A percentile compares a stretch with the other conserved stretches of the same genome.
Conservation (phyloP, 2,888 invertebrate species). For the Clistopyga incitator region DNA sequence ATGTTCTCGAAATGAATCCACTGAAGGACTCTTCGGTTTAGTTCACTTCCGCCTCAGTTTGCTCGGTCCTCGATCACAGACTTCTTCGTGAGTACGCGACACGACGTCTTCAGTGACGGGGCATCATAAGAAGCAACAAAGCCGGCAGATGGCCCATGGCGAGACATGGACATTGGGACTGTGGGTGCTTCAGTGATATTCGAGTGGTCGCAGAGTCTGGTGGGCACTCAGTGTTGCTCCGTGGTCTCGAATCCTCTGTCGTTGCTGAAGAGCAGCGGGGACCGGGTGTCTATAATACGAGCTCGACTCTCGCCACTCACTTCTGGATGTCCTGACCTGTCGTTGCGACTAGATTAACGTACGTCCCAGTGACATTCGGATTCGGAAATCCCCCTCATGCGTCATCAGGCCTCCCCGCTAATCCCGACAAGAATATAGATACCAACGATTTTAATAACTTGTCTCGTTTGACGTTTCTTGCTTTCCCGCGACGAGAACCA, state of each 20-base stretch:
- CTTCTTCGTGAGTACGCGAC: background rate
- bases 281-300: background rate
- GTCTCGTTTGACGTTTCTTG: constrained; percentile 42
- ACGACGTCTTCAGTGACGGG: background rate
- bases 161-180: constrained; percentile 20
- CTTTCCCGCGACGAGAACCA: constrained; percentile 27
- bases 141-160: constrained; percentile 25
- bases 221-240: background rate
- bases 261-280: constrained; percentile 2
- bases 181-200: constrained; percentile 26
- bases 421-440: constrained; percentile 55
- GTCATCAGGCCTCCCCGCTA: constrained; percentile 49
- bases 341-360: constrained; percentile 59
- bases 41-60: too few species aligned
- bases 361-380: constrained; percentile 47
- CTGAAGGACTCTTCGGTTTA: too few species aligned
- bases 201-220: constrained; percentile 18
- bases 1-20: too few species aligned
- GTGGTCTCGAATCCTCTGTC: background rate
- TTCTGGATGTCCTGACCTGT: constrained; percentile 26
- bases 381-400: constrained; percentile 56
- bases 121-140: background rate
- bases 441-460: constrained; percentile 59
- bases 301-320: constrained; percentile 16
- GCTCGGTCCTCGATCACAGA: background rate